Base-by-base conservation (phyloP, 1,140 invertebrate genomes). In the Nomia melanderi region DNA sequence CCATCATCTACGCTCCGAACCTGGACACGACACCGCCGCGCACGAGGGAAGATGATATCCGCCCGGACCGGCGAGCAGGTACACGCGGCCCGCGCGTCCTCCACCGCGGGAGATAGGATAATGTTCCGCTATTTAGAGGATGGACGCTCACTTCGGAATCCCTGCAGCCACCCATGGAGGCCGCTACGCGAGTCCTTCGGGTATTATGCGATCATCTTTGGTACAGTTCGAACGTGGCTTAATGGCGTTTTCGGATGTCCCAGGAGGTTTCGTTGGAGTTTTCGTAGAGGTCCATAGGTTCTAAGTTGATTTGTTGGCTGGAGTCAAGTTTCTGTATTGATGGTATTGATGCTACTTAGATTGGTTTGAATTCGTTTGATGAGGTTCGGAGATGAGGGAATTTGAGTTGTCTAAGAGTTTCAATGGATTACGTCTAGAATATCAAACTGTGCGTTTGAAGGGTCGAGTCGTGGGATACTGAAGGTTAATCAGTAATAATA, bases 1-100 rank as follows among this genome's bases (percentile, higher is more conserved):
- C 87, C 86, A 90, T 90, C 88, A 89, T 89, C 86, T 85, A 80
- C 75, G 75, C 75, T 82, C 83, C 73, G 65, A 74, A 81, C 81
- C 82, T 36, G 85, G 76, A 84, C 83, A 86, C 86, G 86, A 85
- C 83, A 79, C 65, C 57, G 78, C 36, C 20, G 65, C 44, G 47
- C 41, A 76, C 72, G 50, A 59, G 25, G 20, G 44, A 56, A 80
- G 56, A 67, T 54, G 44, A 47, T 71, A 47, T 59, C 72, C 47
- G 3, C 47, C n/a, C 70, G 53, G 78, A 60, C 25, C n/a, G 33
- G 33, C 33, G 74, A 60, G 44, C 73, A 69, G 66, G 56, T 75
- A 71, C 62, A 33, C 66, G 31, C 64, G 39, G 36, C n/a, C 77
- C 67, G 29, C 56, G 50, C 70, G 27, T 59, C 53, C 44, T 33